Evolutionary conservation across 2,888 invertebrate genomes (phyloP).

Genomic region (Eristalis tenax): DNA sequence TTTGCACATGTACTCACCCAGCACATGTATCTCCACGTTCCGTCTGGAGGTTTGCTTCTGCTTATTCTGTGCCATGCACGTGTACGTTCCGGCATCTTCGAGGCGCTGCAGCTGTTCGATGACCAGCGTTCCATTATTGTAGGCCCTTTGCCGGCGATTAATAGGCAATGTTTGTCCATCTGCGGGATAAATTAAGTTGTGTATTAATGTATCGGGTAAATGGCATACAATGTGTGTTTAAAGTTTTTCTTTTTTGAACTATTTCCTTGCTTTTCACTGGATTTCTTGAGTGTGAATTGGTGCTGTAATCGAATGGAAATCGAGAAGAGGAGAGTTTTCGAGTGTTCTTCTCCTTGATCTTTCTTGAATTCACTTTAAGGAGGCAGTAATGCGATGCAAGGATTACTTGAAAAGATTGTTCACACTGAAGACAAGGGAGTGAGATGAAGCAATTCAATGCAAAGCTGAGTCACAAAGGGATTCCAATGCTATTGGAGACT

Average conservation of each 20-base stretch:
- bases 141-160: constrained; percentile 92
- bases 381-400: too few relatives aligned
- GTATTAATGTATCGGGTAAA: background rate
- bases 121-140: constrained; percentile 92
- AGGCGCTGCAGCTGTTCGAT: constrained; percentile 92
- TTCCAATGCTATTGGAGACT: too few relatives aligned
- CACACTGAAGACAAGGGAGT: too few relatives aligned
- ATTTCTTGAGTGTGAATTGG: too few relatives aligned
- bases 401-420: too few relatives aligned
- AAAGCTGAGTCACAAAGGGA: too few relatives aligned
- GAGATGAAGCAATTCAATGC: too few relatives aligned
- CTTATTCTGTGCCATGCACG: constrained; percentile 93
- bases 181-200: constrained; percentile 78
- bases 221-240: background rate
- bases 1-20: constrained; percentile 82
- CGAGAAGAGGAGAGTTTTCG: too few relatives aligned
- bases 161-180: constrained; percentile 93
- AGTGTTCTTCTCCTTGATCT: too few relatives aligned
- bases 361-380: too few relatives aligned
- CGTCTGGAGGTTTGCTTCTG: constrained; percentile 90
- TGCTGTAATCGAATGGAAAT: too few relatives aligned
- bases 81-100: constrained; percentile 94
- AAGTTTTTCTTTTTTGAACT: background rate
- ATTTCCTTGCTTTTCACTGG: background rate
- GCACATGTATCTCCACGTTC: constrained; percentile 88